Conservation (phyloP, 2,888 invertebrate species). For the Aporophyla lueneburgensis region DNA sequence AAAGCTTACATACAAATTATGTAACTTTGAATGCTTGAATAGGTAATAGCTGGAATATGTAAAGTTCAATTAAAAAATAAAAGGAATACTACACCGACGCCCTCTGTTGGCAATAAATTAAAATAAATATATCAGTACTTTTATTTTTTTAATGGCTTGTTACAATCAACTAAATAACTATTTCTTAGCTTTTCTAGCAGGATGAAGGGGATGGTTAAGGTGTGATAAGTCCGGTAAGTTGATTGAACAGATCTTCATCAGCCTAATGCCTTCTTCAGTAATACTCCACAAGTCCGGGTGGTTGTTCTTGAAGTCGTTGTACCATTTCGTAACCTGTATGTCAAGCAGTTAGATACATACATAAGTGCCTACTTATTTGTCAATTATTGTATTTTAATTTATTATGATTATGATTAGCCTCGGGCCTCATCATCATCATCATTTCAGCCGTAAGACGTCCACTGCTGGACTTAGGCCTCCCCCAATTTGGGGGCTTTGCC, state of each 20-base stretch:
- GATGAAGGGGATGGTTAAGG: conserved; percentile 94
- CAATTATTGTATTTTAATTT: background rate
- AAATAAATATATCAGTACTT: background rate
- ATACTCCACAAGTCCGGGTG: conserved; percentile 93
- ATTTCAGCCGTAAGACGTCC: too few relatives aligned
- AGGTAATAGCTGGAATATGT: fast-evolving
- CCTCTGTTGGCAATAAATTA: background rate
- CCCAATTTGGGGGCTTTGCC: too few relatives aligned
- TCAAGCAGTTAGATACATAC: too few relatives aligned
- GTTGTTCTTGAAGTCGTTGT: conserved; percentile 92
- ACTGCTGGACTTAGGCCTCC: too few relatives aligned
- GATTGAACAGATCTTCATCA: conserved; percentile 92
- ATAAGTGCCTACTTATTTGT: too few relatives aligned
- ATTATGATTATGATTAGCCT: background rate
- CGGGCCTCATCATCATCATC: too few relatives aligned
- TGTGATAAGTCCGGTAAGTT: conserved; percentile 94
- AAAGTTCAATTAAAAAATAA: too few relatives aligned
- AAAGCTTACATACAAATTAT: background rate
- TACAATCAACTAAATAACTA: background rate
- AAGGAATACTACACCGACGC: too few relatives aligned
- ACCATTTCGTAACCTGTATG: conserved; percentile 91
- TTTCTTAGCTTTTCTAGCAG: conserved; percentile 89
- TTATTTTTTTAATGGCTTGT: too few relatives aligned
- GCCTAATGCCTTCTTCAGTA: conserved; percentile 92
- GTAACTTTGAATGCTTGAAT: background rate